Conservation (phyloP, 2,113 vertebrate species). For the Xerus inauris region DNA sequence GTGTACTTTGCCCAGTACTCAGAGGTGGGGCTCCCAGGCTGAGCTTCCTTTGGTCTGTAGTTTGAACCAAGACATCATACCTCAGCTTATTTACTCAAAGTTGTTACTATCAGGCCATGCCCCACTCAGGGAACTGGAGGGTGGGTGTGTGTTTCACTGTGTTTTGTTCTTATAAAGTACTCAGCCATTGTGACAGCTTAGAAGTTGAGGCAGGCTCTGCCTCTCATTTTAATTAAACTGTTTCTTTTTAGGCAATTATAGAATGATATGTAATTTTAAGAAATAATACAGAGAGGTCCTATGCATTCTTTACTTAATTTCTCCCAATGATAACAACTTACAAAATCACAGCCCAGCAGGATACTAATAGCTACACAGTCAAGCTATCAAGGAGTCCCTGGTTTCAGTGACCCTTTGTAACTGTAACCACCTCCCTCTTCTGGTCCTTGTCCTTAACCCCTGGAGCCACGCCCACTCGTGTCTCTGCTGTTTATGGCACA, state of each 20-base stretch:
- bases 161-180: constrained; percentile 29
- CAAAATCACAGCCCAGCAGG: background rate
- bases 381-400: background rate
- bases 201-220: constrained; percentile 6
- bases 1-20: background rate
- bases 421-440: background rate
- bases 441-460: background rate
- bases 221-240: background rate
- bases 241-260: background rate
- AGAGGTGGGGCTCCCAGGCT: background rate
- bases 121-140: background rate
- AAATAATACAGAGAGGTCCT: no score
- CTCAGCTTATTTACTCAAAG: background rate
- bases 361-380: background rate
- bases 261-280: background rate
- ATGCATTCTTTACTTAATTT: no score
- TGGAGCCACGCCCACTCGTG: background rate
- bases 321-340: no score
- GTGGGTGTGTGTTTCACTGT: background rate
- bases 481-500: background rate
- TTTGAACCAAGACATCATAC: background rate
- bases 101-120: background rate
- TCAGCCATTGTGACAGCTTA: constrained; percentile 32
- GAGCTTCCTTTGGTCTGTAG: background rate
- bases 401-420: background rate